Evolutionary conservation across 2,797 vertebrate genomes (phyloP).

Genomic region (Malurus leucopterus): DNA sequence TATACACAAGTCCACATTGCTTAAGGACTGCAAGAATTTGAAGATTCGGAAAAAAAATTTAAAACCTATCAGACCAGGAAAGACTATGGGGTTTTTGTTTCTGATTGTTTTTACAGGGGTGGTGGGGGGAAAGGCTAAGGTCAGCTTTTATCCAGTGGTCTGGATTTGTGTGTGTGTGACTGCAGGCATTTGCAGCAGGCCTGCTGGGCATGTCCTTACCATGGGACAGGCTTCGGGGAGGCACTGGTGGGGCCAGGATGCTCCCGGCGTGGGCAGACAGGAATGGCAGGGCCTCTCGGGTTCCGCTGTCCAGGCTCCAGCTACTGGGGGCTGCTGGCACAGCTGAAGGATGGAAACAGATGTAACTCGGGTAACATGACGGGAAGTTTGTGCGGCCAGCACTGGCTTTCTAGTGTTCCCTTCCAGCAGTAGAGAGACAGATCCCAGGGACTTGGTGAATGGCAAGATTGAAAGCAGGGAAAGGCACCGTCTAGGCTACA

Average conservation of each 20-base stretch:
- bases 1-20: not conserved
- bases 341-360: constrained; percentile 78
- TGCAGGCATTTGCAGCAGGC: constrained; percentile 18
- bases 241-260: constrained; percentile 86
- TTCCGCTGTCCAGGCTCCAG: constrained; percentile 95
- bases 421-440: not conserved
- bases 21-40: not conserved
- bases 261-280: constrained; percentile 83
- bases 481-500: not conserved
- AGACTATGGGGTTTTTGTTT: not conserved
- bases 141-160: not conserved
- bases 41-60: not conserved
- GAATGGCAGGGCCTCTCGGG: constrained; percentile 85
- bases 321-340: constrained; percentile 88
- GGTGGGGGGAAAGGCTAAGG: not conserved
- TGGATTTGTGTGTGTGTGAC: not conserved
- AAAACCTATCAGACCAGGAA: constrained; percentile 27
- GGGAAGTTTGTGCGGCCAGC: not conserved
- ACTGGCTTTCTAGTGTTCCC: not conserved
- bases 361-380: constrained; percentile 42
- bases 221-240: constrained; percentile 85
- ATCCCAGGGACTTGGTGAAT: not conserved
- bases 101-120: not conserved
- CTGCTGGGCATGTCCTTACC: constrained; percentile 75
- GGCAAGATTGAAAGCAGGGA: not conserved